Base-by-base conservation (phyloP, 2,113 vertebrate genomes). In the Colaptes auratus region DNA sequence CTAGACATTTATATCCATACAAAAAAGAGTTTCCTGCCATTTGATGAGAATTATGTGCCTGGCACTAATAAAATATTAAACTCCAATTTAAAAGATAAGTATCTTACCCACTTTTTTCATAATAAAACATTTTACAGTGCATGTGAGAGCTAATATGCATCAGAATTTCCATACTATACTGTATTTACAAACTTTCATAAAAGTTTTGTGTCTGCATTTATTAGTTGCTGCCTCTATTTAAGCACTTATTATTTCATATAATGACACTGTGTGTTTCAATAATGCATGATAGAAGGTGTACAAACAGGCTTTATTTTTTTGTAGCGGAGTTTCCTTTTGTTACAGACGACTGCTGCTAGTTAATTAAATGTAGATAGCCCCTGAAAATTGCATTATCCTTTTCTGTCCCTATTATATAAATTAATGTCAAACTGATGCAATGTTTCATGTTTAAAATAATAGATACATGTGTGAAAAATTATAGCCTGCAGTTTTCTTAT, bases 81-180 rank as follows among this genome's bases (percentile, higher is more conserved):
- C 98, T 98, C 98, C 98, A 98, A 98, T 98, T 98, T 98, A 98
- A 98, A 98, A 98, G 98, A 98, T 98, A 98, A 98, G 98, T 98
- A 98, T 97, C 97, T 97, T 98, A 98, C 97, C 96, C 96, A 98
- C 97, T 98, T 98, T 98, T 98, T 98, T 98, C 98, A 98, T 98
- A 98, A 98, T 98, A 98, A 98, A 98, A 98, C 97, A 97, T 98
- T 98, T 98, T 98, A 97, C 97, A 86, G 96, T 94, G 97, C 97
- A 96, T 97, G 77, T 95, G 97, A 97, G 97, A 97, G 96, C 96
- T 97, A 97, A 97, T 97, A 96, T 95, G 97, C 96, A 95, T 93
- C 95, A 95, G 94, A 97, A 98, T 98, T 98, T 98, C 98, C 98
- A 98, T 97, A 98, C 96, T 96, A 97, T 98, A 97, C 98, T 97